Conservation (phyloP, 2,797 vertebrate species). For the Pitangus sulphuratus region DNA sequence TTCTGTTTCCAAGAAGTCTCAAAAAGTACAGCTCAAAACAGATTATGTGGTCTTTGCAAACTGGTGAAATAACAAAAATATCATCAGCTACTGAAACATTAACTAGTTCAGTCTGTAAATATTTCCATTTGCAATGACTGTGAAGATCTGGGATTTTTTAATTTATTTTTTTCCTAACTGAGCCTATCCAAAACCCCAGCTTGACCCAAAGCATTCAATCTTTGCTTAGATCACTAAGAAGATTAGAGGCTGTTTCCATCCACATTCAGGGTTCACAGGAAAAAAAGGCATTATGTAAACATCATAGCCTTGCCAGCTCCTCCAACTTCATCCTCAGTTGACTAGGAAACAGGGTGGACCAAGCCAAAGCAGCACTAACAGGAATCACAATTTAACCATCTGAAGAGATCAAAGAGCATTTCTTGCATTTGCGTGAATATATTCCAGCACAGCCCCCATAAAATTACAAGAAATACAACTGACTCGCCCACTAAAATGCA, state of each 20-base stretch:
- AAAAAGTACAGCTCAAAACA: background rate
- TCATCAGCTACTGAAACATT: background rate
- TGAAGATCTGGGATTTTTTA: background rate
- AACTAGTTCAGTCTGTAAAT: background rate
- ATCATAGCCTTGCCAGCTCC: conserved; percentile 43
- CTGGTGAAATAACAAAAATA: background rate
- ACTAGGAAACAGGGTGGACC: conserved; percentile 22
- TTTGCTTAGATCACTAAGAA: conserved; percentile 62
- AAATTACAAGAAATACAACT: background rate
- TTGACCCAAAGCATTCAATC: conserved; percentile 56
- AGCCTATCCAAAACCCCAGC: conserved; percentile 12
- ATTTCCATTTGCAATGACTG: background rate
- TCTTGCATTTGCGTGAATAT: conserved; percentile 7
- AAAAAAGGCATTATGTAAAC: conserved; percentile 67
- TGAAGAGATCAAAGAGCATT: conserved; percentile 36
- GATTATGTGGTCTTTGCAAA: conserved; percentile 12
- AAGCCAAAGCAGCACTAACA: conserved; percentile 20
- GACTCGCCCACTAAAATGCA: background rate
- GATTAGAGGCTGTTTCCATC: conserved; percentile 64
- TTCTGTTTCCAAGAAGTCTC: conserved; percentile 12
- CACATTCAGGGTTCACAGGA: conserved; percentile 45
- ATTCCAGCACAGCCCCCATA: background rate
- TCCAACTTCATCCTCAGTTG: conserved; percentile 44
- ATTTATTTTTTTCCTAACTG: background rate
- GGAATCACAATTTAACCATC: conserved; percentile 23